Conservation (phyloP, 2,888 invertebrate genomes). For the Clostera curtula region DNA sequence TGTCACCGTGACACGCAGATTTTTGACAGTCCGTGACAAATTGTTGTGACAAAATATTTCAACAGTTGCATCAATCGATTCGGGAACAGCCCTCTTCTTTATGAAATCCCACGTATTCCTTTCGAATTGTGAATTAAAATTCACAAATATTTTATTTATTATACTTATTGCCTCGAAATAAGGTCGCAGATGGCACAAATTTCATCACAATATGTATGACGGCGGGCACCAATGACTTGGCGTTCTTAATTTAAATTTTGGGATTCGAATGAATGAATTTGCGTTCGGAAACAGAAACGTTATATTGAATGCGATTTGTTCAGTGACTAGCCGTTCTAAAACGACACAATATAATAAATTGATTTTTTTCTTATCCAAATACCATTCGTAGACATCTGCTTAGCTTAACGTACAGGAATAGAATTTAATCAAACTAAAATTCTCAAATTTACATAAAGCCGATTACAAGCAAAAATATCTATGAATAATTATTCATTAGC, state of each 20-base stretch:
- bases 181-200: constrained; percentile 10
- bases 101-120: constrained; percentile 25
- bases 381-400: constrained; percentile 18
- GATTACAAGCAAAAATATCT: constrained; percentile 19
- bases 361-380: constrained; percentile 19
- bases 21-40: constrained; percentile 67
- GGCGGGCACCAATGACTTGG: constrained; percentile 44
- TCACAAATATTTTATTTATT: neutral
- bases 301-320: constrained; percentile 27
- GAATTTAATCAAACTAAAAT: no score
- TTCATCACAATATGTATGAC: constrained; percentile 15
- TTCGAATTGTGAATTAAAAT: constrained; percentile 4
- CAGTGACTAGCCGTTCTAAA: constrained; percentile 37
- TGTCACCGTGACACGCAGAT: constrained; percentile 58
- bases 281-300: constrained; percentile 33
- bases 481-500: constrained; percentile 24
- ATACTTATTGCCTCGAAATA: constrained; percentile 12
- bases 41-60: constrained; percentile 75
- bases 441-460: constrained; percentile 13
- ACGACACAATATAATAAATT: constrained; percentile 16
- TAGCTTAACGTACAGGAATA: neutral
- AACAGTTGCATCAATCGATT: constrained; percentile 61
- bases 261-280: constrained; percentile 51
- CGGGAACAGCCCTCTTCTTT: constrained; percentile 41
- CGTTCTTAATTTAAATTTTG: constrained; percentile 52